Evolutionary conservation across 2,888 invertebrate species (phyloP).

Genomic region (Eucriotettix oculatus): DNA sequence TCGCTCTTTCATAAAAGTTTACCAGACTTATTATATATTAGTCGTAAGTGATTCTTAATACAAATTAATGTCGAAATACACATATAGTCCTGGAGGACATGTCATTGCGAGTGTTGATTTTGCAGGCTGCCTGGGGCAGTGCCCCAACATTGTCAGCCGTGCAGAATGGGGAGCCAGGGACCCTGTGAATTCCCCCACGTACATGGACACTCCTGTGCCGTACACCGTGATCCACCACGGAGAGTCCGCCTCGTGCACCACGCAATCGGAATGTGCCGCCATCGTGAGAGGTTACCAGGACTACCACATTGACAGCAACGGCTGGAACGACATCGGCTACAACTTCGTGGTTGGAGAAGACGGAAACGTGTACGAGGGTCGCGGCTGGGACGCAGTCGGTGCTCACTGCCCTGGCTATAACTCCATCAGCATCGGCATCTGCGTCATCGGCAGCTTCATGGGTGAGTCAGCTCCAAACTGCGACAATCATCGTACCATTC

Average conservation of each 20-base stretch:
- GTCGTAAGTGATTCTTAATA: no score
- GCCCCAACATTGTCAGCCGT: slow-evolving; percentile 26
- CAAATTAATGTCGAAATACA: no score
- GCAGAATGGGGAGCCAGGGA: slow-evolving; percentile 46
- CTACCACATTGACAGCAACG: slow-evolving; percentile 47
- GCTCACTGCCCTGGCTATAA: slow-evolving; percentile 54
- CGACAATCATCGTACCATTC: no score
- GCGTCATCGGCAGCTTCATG: slow-evolving; percentile 51
- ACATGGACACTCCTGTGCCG: slow-evolving; percentile 18
- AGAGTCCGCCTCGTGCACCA: slow-evolving; percentile 39
- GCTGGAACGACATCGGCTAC: slow-evolving; percentile 54
- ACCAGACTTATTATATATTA: no score
- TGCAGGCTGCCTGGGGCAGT: no score
- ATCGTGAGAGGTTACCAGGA: slow-evolving; percentile 38
- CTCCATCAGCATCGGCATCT: slow-evolving; percentile 43
- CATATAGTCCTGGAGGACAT: no score
- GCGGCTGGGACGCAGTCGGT: slow-evolving; percentile 56
- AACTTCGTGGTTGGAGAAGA: slow-evolving; percentile 69
- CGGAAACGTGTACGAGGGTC: slow-evolving; percentile 52
- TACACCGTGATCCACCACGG: slow-evolving; percentile 32
- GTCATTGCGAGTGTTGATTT: no score
- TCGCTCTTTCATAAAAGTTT: no score
- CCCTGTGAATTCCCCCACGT: slow-evolving; percentile 24
- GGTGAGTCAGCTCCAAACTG: no score
- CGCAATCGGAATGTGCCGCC: slow-evolving; percentile 26